Percentiles rank a stretch among this genome's conserved stretches.
Evolutionary conservation across 2,797 vertebrate species (phyloP).

Genomic region (Sphenodon punctatus): DNA sequence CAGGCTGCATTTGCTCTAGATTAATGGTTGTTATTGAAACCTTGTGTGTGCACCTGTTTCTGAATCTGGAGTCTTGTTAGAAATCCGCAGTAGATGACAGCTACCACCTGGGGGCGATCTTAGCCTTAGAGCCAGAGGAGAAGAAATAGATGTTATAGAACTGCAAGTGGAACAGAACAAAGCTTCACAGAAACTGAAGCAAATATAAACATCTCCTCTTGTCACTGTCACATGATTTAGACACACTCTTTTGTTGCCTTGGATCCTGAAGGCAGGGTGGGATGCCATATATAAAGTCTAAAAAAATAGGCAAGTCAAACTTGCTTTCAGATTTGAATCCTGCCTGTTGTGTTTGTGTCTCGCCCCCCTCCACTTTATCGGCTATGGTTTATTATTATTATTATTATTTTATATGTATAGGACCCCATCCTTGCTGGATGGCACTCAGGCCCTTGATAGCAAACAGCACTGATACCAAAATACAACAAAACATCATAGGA

Average conservation of each 20-base stretch:
- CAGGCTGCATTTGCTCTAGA: no score
- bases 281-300: not conserved
- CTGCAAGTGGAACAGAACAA: no score
- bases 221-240: not conserved
- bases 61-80: rapidly evolving
- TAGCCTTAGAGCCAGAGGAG: not conserved
- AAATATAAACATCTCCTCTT: not conserved
- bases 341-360: not conserved
- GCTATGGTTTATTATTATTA: no score
- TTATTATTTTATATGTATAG: no score
- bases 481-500: no score
- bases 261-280: not conserved
- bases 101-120: conserved; percentile 5
- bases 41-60: rapidly evolving
- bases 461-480: no score
- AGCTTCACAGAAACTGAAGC: not conserved
- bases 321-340: conserved; percentile 2
- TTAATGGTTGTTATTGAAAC: no score
- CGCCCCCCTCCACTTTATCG: not conserved
- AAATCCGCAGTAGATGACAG: not conserved
- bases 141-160: not conserved
- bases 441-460: no score
- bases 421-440: no score
- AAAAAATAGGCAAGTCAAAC: not conserved
- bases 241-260: not conserved